phyloP scores from a whole-genome alignment of 1,140 invertebrate species.

The Bathynomus jamesi region DNA sequence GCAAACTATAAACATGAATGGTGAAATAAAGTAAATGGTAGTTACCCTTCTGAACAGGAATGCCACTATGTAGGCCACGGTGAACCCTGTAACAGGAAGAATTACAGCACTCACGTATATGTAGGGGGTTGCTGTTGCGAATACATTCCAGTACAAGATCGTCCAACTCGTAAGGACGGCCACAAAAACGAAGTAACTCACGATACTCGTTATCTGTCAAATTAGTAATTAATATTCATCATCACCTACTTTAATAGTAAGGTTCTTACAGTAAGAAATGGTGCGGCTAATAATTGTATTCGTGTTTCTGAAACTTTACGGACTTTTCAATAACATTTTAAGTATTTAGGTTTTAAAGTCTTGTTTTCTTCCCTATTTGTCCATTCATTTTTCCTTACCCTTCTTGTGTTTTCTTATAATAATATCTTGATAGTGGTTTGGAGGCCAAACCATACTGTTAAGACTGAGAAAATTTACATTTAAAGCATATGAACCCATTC shows the following conservation, averaged over 20 bases:
- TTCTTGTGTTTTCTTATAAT: no score
- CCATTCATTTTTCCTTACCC: no score
- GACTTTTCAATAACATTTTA: no score
- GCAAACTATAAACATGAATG: not conserved
- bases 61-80: constrained; percentile 42
- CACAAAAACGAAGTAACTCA: constrained; percentile 36
- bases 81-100: constrained; percentile 43
- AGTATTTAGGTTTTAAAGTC: no score
- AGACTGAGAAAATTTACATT: no score
- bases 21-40: not conserved
- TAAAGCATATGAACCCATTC: no score
- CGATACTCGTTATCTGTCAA: constrained; percentile 36
- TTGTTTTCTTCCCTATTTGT: no score
- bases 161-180: constrained; percentile 32
- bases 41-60: constrained; percentile 39
- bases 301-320: no score
- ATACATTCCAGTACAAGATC: constrained; percentile 41
- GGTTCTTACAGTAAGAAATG: no score
- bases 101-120: constrained; percentile 40
- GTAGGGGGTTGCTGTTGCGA: constrained; percentile 39
- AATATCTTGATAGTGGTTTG: no score
- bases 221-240: not conserved
- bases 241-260: not conserved
- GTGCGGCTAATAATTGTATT: no score
- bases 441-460: no score